Evolutionary conservation across 2,888 invertebrate species (phyloP).

Genomic region (Pristionchus arcanus): DNA sequence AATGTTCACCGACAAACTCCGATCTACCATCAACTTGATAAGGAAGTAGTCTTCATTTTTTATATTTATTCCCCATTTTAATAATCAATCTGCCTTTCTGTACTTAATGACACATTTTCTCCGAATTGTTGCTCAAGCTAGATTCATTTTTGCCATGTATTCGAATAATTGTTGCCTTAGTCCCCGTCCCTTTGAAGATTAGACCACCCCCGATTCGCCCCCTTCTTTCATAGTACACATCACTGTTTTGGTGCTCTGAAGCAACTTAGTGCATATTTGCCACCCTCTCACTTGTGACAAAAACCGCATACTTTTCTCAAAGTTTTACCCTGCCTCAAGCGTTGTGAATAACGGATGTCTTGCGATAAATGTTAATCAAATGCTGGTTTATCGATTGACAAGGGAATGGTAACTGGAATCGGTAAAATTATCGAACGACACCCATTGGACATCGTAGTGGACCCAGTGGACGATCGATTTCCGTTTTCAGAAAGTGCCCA

Average conservation of each 20-base stretch:
- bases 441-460: too few species aligned
- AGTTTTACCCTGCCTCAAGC: slow-evolving; percentile 7
- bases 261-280: slow-evolving; percentile 15
- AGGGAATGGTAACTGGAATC: background rate
- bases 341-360: slow-evolving; percentile 27
- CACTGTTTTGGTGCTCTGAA: slow-evolving; percentile 21
- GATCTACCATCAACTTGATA: slow-evolving; percentile 28
- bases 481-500: too few species aligned
- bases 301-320: background rate
- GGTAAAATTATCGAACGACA: too few species aligned
- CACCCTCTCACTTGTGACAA: background rate
- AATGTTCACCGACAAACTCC: slow-evolving; percentile 50
- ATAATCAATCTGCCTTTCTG: background rate
- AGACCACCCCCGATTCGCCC: background rate
- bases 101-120: slow-evolving; percentile 30
- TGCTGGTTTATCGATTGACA: background rate
- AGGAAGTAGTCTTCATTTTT: background rate
- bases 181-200: background rate
- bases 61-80: background rate
- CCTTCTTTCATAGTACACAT: slow-evolving; percentile 12
- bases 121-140: background rate
- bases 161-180: background rate
- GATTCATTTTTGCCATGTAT: slow-evolving; percentile 25
- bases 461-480: too few species aligned
- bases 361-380: slow-evolving; percentile 11